A percentile compares a stretch with the other conserved stretches of the same genome.
phyloP scores from a whole-genome alignment of 2,113 vertebrate genomes.

The Cariama cristata region DNA sequence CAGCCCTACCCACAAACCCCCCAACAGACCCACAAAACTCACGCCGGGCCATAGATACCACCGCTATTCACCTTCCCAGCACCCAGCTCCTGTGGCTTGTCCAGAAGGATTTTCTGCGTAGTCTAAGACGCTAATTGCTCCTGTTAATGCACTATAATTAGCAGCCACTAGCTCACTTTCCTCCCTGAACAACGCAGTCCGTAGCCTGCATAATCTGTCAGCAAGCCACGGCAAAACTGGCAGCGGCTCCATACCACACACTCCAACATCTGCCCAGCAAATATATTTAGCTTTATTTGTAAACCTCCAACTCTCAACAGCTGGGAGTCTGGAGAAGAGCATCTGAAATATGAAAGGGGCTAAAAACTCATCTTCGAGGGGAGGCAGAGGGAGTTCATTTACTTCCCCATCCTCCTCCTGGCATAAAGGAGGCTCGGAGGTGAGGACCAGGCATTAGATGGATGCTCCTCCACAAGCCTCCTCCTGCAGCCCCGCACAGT shows the following conservation, averaged over 20 bases:
- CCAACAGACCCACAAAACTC: background rate
- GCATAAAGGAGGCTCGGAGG: background rate
- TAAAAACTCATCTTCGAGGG: background rate
- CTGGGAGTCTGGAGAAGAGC: background rate
- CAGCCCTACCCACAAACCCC: too few species aligned
- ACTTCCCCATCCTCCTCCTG: background rate
- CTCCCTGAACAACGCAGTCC: background rate
- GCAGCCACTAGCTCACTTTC: background rate
- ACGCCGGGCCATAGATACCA: background rate
- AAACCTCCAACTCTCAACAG: background rate
- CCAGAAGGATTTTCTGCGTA: background rate
- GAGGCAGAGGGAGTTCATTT: background rate
- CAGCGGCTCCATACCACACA: background rate
- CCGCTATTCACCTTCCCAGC: background rate
- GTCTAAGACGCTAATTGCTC: background rate
- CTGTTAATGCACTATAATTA: background rate
- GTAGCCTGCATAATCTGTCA: background rate
- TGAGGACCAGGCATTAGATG: background rate
- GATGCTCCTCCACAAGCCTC: background rate
- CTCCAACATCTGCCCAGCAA: background rate
- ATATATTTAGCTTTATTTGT: background rate
- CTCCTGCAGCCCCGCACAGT: background rate
- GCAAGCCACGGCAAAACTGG: background rate
- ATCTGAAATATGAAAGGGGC: background rate
- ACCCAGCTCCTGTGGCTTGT: background rate